A percentile compares a stretch with the other conserved stretches of the same genome.
These are phyloP conservation scores for Otus sunia DNA, from an alignment of 2,113 vertebrate genomes.

Conservation along the genomic window DNA sequence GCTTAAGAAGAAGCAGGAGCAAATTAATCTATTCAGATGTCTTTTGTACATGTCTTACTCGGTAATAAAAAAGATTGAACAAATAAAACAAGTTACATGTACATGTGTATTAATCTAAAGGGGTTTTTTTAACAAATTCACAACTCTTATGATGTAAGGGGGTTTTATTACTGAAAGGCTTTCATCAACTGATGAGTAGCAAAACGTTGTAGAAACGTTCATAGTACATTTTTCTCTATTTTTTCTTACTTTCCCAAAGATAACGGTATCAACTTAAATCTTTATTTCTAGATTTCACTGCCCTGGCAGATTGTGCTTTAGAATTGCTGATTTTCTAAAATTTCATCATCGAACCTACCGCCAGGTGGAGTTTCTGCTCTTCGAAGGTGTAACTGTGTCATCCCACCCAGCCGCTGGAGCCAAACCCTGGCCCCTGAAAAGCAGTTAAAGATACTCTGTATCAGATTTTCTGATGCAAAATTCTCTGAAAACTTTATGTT, in stretches of 20 bases:
- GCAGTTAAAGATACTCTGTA: neutral
- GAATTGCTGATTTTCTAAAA: neutral
- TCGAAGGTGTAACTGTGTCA: neutral
- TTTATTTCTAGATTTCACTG: neutral
- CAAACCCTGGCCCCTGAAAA: neutral
- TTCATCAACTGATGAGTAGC: neutral
- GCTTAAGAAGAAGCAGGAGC: neutral
- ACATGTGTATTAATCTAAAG: neutral
- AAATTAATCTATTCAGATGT: neutral
- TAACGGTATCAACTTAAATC: neutral
- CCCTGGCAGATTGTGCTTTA: neutral
- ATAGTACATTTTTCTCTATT: neutral
- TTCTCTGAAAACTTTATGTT: neutral
- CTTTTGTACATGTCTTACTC: neutral
- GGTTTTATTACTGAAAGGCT: neutral
- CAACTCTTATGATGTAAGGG: neutral
- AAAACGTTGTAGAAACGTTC: neutral
- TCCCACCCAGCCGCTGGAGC: neutral
- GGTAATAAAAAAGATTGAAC: neutral
- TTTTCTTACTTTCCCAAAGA: neutral
- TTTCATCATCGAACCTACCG: neutral
- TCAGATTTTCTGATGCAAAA: neutral
- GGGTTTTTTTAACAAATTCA: neutral
- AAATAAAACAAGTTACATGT: neutral
- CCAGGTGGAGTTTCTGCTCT: slow-evolving; percentile 21